Conservation (phyloP, 2,888 invertebrate species). For the Plagodis pulveraria region DNA sequence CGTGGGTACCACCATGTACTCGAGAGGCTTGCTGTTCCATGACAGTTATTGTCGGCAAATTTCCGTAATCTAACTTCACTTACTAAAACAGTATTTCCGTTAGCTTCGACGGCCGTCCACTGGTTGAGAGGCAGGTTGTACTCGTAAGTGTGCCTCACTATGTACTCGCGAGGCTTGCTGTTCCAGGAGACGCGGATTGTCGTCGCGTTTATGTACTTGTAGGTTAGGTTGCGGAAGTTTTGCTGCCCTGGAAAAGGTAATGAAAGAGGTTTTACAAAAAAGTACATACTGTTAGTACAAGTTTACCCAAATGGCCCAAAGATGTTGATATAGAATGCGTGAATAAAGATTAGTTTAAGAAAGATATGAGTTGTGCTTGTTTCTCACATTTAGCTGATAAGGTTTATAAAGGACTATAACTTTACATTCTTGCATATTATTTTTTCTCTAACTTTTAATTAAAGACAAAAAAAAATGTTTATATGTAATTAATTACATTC, state of each 20-base stretch:
- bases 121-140: constrained; percentile 63
- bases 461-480: not conserved
- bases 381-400: no score
- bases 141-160: constrained; percentile 76
- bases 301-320: no score
- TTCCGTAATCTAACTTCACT: constrained; percentile 30
- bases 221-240: constrained; percentile 56
- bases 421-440: no score
- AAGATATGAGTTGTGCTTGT: no score
- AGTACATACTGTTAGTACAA: no score
- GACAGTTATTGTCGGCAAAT: not conserved
- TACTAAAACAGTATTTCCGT: constrained; percentile 61
- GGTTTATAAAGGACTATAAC: no score
- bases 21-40: not conserved
- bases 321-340: no score
- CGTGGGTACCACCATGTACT: not conserved
- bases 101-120: constrained; percentile 68
- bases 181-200: constrained; percentile 61
- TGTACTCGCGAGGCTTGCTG: constrained; percentile 63
- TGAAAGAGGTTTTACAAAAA: no score
- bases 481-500: not conserved
- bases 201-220: constrained; percentile 56
- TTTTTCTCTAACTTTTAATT: not conserved
- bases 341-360: no score
- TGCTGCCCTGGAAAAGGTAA: constrained; percentile 44